Evolutionary conservation across 2,888 invertebrate genomes (phyloP).

Genomic region (Brachyptera risi): DNA sequence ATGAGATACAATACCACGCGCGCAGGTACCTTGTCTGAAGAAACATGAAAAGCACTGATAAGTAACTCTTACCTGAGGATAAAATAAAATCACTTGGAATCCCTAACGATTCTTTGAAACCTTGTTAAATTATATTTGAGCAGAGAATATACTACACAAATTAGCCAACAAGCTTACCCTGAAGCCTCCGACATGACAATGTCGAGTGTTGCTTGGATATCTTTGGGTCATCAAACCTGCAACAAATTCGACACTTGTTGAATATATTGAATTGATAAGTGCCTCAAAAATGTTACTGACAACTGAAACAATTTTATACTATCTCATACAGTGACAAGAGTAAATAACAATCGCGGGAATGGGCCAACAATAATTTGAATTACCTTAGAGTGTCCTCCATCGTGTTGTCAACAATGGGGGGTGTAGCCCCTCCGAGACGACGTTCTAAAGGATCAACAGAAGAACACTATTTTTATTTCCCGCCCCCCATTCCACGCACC

Average conservation of each 20-base stretch:
- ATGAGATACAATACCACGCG: constrained; percentile 64
- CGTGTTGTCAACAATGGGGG: not conserved
- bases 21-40: constrained; percentile 60
- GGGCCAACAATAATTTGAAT: no score
- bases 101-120: not conserved
- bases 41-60: no score
- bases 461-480: no score
- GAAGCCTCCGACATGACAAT: constrained; percentile 26
- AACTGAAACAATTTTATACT: no score
- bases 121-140: not conserved
- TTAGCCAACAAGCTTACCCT: constrained; percentile 29
- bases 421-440: no score
- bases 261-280: not conserved
- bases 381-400: constrained; percentile 25
- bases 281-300: not conserved
- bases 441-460: no score
- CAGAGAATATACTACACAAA: constrained; percentile 16
- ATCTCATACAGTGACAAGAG: no score
- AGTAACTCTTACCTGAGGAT: no score
- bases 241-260: constrained; percentile 11
- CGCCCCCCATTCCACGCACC: no score
- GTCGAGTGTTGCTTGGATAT: constrained; percentile 22
- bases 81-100: constrained; percentile 3
- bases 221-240: constrained; percentile 27
- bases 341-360: no score